Conservation (phyloP, 2,888 invertebrate species). For the Caenorhabditis doughertyi region DNA sequence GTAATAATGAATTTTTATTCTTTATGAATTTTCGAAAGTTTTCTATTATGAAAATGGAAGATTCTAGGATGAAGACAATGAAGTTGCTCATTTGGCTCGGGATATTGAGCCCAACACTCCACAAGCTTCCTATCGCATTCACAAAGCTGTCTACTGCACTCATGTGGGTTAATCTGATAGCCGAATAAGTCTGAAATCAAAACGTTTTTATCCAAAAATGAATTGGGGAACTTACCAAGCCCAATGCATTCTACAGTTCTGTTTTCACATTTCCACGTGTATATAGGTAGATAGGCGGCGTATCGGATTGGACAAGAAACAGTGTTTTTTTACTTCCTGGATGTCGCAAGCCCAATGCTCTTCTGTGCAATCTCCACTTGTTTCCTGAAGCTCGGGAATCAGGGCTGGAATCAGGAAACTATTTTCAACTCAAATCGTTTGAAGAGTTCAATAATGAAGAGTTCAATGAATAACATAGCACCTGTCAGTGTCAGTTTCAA, state of each 20-base stretch:
- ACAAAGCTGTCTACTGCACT: slow-evolving; percentile 43
- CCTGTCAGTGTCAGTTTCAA: too few species aligned
- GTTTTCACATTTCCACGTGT: slow-evolving; percentile 39
- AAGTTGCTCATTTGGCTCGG: slow-evolving; percentile 25
- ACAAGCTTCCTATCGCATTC: slow-evolving; percentile 49
- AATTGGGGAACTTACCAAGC: slow-evolving; percentile 9
- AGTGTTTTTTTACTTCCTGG: neutral
- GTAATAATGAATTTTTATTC: neutral
- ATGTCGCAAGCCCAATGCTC: too few species aligned
- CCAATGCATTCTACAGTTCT: slow-evolving; percentile 28
- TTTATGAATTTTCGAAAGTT: neutral
- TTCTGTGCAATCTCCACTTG: too few species aligned
- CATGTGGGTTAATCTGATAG: slow-evolving; percentile 28
- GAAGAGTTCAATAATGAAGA: too few species aligned
- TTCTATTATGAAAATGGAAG: neutral
- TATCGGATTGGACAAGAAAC: slow-evolving; percentile 33
- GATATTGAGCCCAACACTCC: slow-evolving; percentile 46
- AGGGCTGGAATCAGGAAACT: too few species aligned
- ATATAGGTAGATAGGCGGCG: slow-evolving; percentile 45
- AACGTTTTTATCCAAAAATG: too few species aligned
- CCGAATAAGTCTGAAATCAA: slow-evolving; percentile 27
- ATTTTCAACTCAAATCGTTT: too few species aligned
- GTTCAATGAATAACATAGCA: too few species aligned
- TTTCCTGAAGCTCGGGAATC: too few species aligned
- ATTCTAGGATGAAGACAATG: slow-evolving; percentile 48